phyloP scores from a whole-genome alignment of 2,797 vertebrate species.

The Pelochelys cantorii region DNA sequence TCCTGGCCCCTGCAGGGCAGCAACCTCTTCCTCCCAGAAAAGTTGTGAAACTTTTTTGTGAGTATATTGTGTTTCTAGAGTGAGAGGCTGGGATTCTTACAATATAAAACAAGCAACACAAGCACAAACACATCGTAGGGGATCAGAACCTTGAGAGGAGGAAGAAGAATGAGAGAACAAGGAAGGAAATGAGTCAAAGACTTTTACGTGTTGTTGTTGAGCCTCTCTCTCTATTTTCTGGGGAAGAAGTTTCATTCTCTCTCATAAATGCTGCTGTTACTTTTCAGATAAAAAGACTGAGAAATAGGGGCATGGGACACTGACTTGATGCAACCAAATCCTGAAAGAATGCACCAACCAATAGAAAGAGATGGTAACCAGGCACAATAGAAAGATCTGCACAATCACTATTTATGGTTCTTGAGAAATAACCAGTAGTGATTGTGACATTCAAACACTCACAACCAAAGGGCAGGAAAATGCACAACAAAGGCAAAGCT shows the following conservation, averaged over 20 bases:
- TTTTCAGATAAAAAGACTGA: not conserved
- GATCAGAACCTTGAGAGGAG: not conserved
- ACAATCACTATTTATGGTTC: not conserved
- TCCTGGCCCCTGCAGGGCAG: constrained; percentile 22
- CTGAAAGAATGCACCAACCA: not conserved
- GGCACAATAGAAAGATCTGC: not conserved
- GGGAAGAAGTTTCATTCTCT: not conserved
- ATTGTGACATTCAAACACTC: not conserved
- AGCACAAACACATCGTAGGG: constrained; percentile 30
- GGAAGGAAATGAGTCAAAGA: not conserved
- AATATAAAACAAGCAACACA: constrained; percentile 12
- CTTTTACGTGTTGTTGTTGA: not conserved
- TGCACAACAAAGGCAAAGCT: not conserved
- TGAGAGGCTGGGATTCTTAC: constrained; percentile 12
- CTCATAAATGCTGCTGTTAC: not conserved
- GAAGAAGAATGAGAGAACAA: not conserved
- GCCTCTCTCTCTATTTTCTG: not conserved
- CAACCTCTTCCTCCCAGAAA: not conserved
- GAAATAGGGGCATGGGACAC: not conserved
- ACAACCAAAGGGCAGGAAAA: not conserved
- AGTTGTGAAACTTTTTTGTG: constrained; percentile 20
- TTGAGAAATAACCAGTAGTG: not conserved
- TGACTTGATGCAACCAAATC: not conserved
- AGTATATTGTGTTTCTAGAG: constrained; percentile 35
- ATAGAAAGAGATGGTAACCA: not conserved